Evolutionary conservation across 2,888 invertebrate genomes (phyloP), one percentile per base, ranked within the genome.

Genomic region (Dicyrtoma fusca): DNA sequence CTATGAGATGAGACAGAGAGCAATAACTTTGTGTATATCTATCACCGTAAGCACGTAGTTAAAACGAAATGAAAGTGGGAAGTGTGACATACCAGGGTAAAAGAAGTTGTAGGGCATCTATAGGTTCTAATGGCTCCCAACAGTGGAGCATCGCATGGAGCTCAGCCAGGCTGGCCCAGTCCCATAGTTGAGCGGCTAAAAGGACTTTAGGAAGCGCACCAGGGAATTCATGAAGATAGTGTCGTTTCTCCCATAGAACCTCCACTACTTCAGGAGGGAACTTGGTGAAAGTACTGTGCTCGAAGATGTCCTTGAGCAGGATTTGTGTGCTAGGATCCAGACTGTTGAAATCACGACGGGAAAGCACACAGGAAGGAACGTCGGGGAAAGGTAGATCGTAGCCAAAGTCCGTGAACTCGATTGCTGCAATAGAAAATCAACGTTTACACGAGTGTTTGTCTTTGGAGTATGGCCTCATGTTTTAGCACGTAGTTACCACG

Each of bases 201-300:
- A 85, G 80, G 10, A 95, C 92, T 82, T 95, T 91, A 0, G 95
- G 93, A 81, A 95, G 83, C 0, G 95, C 95, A 81, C 91, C 89
- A 0, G 96, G 92, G 78, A 92, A 87, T 69, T 91, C 88, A 74
- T 92, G 90, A 66, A 97, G 85, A 83, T 95, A 95, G 83, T 95
- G 91, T 1, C 97, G 89, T 82, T 95, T 95, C 82, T 95, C 94
- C 97, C 97, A 97, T 81, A 97, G 86, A 64, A 95, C 90, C 83
- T 80, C 84, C 59, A 83, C 79, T 72, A 84, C 84, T 44, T 84
- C 85, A 10, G 82, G 82, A 13, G 81, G 79, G 72, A 82, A 75
- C 61, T 77, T 85, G 76, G 90, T 89, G 80, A 92, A 89, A 68
- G 91, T 90, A 80, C 92, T 91, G 81, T 90, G 90, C 80, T 91